Evolutionary conservation across 2,797 vertebrate genomes (phyloP).

Genomic region (Brachyalestes nurse): DNA sequence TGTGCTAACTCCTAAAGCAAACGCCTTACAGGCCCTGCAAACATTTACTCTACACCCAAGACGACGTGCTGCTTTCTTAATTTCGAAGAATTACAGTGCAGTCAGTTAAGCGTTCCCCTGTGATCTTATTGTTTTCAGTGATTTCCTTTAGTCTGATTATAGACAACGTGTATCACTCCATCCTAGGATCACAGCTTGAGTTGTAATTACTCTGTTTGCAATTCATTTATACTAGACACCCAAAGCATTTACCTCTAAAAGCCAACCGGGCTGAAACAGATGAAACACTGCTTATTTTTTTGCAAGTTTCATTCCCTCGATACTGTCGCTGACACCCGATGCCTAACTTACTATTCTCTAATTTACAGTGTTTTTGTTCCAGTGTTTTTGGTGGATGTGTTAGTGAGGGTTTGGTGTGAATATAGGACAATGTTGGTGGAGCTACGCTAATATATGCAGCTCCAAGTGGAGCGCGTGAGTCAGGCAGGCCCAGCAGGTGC

Average conservation of each 20-base stretch:
- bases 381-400: constrained; percentile 15
- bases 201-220: background rate
- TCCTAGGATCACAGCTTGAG: constrained; percentile 12
- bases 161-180: background rate
- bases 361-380: constrained; percentile 16
- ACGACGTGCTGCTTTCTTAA: background rate
- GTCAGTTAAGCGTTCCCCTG: background rate
- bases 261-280: constrained; percentile 17
- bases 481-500: background rate
- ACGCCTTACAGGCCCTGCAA: background rate
- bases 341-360: constrained; percentile 27
- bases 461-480: background rate
- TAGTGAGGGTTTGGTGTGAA: background rate
- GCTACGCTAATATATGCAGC: background rate
- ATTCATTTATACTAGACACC: constrained; percentile 11
- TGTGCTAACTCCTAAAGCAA: background rate
- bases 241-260: constrained; percentile 9
- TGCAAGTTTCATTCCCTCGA: constrained; percentile 11
- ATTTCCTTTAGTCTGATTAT: background rate
- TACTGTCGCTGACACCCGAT: constrained; percentile 6
- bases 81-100: constrained; percentile 29
- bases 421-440: background rate
- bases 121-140: background rate
- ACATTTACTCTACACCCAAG: background rate
- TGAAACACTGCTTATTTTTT: constrained; percentile 23